Percentiles rank a stretch among this genome's conserved stretches.
Conservation (phyloP, 2,113 vertebrate species). For the Columba janthina region DNA sequence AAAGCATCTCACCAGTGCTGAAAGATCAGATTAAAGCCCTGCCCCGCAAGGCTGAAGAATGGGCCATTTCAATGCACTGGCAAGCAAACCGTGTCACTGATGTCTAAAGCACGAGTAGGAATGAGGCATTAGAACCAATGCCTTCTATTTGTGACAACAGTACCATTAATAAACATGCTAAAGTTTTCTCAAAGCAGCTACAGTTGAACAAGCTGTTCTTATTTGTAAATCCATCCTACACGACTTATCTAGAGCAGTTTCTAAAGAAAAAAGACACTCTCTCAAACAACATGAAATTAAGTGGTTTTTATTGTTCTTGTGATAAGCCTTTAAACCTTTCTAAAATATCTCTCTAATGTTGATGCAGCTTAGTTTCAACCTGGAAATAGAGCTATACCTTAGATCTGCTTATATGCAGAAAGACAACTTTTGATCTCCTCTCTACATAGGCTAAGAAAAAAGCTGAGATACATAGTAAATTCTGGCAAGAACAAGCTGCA, state of each 20-base stretch:
- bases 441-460: not conserved
- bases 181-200: not conserved
- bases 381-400: not conserved
- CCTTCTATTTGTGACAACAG: not conserved
- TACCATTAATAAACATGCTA: not conserved
- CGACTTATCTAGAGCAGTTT: not conserved
- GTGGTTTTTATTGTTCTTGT: not conserved
- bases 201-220: not conserved
- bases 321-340: not conserved
- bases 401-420: not conserved
- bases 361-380: not conserved
- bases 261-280: not conserved
- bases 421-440: slow-evolving; percentile 14
- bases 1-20: not conserved
- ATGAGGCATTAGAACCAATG: not conserved
- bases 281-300: not conserved
- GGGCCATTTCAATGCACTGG: not conserved
- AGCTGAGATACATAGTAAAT: not conserved
- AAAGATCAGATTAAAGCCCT: not conserved
- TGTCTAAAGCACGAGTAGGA: not conserved
- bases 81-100: not conserved
- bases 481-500: slow-evolving; percentile 12
- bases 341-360: slow-evolving; percentile 11
- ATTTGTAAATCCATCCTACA: not conserved
- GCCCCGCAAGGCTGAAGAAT: not conserved